Percentiles rank a stretch among this genome's conserved stretches.
Conservation (phyloP, 2,797 vertebrate species). For the Sebastes steindachneri region DNA sequence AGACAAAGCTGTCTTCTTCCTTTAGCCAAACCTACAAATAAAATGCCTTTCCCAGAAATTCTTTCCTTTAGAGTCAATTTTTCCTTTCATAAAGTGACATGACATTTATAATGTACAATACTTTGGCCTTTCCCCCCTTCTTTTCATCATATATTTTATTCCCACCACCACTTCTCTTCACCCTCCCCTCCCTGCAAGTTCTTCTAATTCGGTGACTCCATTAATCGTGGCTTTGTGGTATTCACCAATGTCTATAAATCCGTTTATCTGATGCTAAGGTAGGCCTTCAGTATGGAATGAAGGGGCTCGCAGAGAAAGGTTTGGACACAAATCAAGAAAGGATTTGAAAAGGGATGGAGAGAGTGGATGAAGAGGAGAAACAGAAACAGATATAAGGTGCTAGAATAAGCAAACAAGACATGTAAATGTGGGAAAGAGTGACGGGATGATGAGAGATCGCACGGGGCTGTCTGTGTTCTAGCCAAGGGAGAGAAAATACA, state of each 20-base stretch:
- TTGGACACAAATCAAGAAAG: conserved; percentile 55
- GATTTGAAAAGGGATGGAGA: background rate
- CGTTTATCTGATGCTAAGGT: conserved; percentile 89
- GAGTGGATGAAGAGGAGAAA: conserved; percentile 3
- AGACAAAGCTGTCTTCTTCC: background rate
- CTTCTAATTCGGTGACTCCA: conserved; percentile 91
- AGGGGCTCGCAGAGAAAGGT: conserved; percentile 12
- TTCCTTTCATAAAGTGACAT: conserved; percentile 62
- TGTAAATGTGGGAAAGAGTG: conserved; percentile 30
- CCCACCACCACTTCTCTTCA: background rate
- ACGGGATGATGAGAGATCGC: conserved; percentile 78
- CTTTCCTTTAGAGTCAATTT: conserved; percentile 11
- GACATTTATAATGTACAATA: conserved; percentile 78
- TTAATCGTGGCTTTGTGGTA: conserved; percentile 93
- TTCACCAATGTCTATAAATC: conserved; percentile 98
- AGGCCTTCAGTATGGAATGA: conserved; percentile 83
- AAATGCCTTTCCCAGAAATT: background rate
- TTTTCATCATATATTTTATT: conserved; percentile 54
- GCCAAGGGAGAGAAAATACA: conserved; percentile 91
- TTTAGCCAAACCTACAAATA: background rate
- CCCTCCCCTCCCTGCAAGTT: conserved; percentile 65
- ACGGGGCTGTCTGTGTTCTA: conserved; percentile 29
- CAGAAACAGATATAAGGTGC: background rate
- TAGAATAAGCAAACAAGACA: conserved; percentile 18
- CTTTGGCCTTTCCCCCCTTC: conserved; percentile 18